Percentiles rank a stretch among this genome's conserved stretches.
Conservation (phyloP, 2,113 vertebrate genomes). For the Hiodon tergisus region DNA sequence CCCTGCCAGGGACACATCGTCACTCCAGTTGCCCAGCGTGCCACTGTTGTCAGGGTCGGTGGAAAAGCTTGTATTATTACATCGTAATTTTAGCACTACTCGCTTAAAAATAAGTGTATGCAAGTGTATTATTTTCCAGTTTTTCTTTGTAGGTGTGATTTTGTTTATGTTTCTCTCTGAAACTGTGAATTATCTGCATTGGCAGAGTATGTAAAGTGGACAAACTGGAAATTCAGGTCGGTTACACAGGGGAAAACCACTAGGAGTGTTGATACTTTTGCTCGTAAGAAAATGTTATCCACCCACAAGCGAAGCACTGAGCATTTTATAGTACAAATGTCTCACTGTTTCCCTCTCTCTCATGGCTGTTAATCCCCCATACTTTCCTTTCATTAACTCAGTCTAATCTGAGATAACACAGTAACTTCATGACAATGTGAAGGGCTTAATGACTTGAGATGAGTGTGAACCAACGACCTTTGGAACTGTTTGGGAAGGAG, state of each 20-base stretch:
- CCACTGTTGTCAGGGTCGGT: constrained; percentile 71
- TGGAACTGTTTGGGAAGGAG: neutral
- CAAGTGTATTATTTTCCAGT: no score
- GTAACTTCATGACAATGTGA: no score
- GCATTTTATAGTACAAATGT: no score
- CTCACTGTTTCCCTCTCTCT: no score
- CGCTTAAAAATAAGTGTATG: no score
- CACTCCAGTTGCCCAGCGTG: constrained; percentile 58
- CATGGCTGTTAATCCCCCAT: neutral
- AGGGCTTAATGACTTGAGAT: neutral
- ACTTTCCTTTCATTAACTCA: neutral
- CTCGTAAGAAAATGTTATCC: neutral
- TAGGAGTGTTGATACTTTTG: neutral
- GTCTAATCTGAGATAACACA: neutral
- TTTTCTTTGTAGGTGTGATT: no score
- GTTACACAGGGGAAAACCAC: neutral
- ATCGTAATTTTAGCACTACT: no score
- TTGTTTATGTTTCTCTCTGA: neutral
- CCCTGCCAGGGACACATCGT: constrained; percentile 67
- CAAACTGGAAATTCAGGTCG: constrained; percentile 52
- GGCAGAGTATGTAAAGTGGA: constrained; percentile 28
- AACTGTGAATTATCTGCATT: constrained; percentile 1
- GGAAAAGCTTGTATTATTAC: no score
- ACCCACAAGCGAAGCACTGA: no score
- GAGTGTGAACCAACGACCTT: neutral